Evolutionary conservation across 2,113 vertebrate genomes (phyloP).

Genomic region (Dicaeum eximium): DNA sequence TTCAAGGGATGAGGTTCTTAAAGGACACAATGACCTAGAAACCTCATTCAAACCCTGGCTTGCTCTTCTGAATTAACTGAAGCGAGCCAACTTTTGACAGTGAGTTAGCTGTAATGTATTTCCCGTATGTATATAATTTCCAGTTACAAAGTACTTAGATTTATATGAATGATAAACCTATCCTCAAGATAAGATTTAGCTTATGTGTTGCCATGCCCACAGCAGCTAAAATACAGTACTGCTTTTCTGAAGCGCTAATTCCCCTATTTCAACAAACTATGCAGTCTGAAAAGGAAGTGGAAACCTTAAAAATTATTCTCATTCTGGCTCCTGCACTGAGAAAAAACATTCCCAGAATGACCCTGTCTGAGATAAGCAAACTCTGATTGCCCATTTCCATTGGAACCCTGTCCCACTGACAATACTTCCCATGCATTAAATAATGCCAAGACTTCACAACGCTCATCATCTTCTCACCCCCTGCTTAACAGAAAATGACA

Average conservation of each 20-base stretch:
- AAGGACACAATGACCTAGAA: constrained; percentile 49
- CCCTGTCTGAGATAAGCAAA: neutral
- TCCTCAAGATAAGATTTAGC: neutral
- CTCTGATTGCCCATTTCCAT: neutral
- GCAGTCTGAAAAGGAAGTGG: neutral
- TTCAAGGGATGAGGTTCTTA: constrained; percentile 24
- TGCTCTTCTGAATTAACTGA: neutral
- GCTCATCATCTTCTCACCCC: neutral
- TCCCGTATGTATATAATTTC: neutral
- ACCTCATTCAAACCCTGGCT: constrained; percentile 16
- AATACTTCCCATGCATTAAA: neutral
- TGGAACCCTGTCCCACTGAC: neutral
- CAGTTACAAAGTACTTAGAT: constrained; percentile 20
- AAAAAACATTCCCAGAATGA: neutral
- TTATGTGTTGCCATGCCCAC: neutral
- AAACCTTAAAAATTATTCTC: constrained; percentile 10
- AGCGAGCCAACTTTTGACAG: neutral
- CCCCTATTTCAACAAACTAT: neutral
- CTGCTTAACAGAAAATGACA: neutral
- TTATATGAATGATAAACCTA: constrained; percentile 42
- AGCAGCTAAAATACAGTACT: neutral
- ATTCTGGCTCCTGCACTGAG: neutral
- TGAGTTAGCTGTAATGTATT: neutral
- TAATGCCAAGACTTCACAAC: neutral
- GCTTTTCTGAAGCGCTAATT: constrained; percentile 9